phyloP scores from a whole-genome alignment of 2,888 invertebrate genomes.

The Chrysodeixis includens region DNA sequence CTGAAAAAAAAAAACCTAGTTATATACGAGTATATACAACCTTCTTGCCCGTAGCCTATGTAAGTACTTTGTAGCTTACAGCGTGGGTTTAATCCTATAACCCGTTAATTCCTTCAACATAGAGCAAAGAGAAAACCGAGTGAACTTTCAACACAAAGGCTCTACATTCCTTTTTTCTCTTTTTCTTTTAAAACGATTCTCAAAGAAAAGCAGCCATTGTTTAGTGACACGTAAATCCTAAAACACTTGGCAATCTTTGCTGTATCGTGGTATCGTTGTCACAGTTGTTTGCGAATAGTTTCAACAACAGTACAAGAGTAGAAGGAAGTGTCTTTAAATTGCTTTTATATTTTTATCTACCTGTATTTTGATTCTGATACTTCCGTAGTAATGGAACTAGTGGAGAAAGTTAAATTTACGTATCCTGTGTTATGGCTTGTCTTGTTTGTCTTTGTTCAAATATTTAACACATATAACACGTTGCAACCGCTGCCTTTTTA shows the following conservation, averaged over 20 bases:
- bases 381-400: no score
- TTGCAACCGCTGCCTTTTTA: no score
- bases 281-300: conserved; percentile 36
- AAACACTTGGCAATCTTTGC: conserved; percentile 7
- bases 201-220: conserved; percentile 6
- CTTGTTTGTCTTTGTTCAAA: no score
- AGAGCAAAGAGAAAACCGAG: background rate
- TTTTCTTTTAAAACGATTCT: background rate
- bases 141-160: conserved; percentile 4
- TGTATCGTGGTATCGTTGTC: conserved; percentile 13
- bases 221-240: conserved; percentile 12
- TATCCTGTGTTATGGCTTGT: no score
- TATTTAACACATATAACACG: no score
- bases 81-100: background rate
- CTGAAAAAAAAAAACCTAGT: no score
- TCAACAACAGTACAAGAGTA: background rate
- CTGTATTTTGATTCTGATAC: no score
- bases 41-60: no score
- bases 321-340: no score
- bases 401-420: no score
- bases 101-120: background rate
- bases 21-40: no score
- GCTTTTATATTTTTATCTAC: no score
- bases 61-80: background rate
- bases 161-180: background rate